A percentile compares a stretch with the other conserved stretches of the same genome.
phyloP scores from a whole-genome alignment of 2,888 invertebrate species.

The Sinohyriopsis cumingii region DNA sequence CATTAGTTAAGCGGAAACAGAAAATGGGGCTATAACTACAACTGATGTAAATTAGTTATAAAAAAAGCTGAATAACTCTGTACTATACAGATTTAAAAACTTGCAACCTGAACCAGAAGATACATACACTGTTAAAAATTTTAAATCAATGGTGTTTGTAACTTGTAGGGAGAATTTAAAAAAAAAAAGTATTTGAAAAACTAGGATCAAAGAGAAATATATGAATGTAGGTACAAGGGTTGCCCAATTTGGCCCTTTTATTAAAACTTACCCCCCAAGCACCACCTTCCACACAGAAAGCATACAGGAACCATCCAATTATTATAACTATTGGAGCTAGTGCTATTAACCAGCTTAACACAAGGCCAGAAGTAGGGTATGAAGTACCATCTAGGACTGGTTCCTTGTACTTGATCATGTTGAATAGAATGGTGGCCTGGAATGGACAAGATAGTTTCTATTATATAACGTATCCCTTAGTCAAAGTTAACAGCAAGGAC shows the following conservation, averaged over 20 bases:
- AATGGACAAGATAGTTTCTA: slow-evolving; percentile 6
- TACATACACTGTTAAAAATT: too few species aligned
- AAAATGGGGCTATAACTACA: too few species aligned
- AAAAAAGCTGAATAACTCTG: too few species aligned
- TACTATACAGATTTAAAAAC: too few species aligned
- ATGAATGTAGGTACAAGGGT: too few species aligned
- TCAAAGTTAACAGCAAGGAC: not conserved
- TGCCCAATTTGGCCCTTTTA: not conserved
- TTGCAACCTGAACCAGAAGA: too few species aligned
- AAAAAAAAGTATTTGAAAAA: too few species aligned
- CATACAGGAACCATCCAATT: slow-evolving; percentile 61
- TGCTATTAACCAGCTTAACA: slow-evolving; percentile 69
- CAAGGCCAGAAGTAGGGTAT: slow-evolving; percentile 66
- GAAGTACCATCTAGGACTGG: slow-evolving; percentile 56
- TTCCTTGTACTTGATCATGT: slow-evolving; percentile 61
- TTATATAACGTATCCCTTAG: not conserved
- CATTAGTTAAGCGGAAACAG: too few species aligned
- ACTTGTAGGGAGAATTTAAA: too few species aligned
- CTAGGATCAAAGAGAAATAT: too few species aligned
- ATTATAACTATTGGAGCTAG: slow-evolving; percentile 66
- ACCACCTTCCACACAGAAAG: slow-evolving; percentile 65
- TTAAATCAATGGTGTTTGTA: too few species aligned
- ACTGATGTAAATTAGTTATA: too few species aligned
- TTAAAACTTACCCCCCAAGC: slow-evolving; percentile 60
- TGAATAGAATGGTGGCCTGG: slow-evolving; percentile 62